Evolutionary conservation across 2,113 vertebrate genomes (phyloP).

Genomic region (Stercorarius parasiticus): DNA sequence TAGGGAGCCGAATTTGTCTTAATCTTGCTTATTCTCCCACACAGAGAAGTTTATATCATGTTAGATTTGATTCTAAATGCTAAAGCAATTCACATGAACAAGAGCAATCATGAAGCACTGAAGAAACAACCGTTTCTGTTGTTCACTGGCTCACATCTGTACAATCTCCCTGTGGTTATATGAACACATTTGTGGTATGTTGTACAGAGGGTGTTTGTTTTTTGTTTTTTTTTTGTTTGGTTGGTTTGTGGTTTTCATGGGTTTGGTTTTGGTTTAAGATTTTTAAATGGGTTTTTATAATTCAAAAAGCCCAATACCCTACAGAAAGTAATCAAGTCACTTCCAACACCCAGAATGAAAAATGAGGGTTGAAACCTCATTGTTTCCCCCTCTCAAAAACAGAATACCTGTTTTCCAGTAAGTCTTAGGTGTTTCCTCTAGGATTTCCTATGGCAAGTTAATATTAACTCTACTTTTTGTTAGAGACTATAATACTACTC

Average conservation of each 20-base stretch:
- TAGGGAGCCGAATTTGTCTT: conserved; percentile 32
- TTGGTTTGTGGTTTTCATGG: background rate
- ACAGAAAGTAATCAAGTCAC: background rate
- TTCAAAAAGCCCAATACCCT: background rate
- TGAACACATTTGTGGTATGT: accelerated
- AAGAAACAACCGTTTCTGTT: background rate
- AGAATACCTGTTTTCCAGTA: background rate
- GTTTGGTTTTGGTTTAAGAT: background rate
- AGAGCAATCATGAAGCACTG: background rate
- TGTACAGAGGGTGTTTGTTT: background rate
- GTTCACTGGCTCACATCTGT: background rate
- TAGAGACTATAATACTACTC: background rate
- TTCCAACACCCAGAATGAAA: background rate
- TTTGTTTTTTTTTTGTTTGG: background rate
- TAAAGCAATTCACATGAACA: background rate
- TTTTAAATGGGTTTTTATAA: background rate
- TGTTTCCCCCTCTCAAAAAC: background rate
- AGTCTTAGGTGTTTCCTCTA: background rate
- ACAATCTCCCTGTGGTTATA: background rate
- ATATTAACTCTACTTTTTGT: background rate
- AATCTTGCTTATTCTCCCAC: conserved; percentile 34
- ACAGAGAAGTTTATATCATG: background rate
- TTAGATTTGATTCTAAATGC: background rate
- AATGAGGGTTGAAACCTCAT: background rate
- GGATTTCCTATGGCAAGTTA: background rate